Conservation (phyloP, 2,888 invertebrate genomes). For the Lithophane ornitopus region DNA sequence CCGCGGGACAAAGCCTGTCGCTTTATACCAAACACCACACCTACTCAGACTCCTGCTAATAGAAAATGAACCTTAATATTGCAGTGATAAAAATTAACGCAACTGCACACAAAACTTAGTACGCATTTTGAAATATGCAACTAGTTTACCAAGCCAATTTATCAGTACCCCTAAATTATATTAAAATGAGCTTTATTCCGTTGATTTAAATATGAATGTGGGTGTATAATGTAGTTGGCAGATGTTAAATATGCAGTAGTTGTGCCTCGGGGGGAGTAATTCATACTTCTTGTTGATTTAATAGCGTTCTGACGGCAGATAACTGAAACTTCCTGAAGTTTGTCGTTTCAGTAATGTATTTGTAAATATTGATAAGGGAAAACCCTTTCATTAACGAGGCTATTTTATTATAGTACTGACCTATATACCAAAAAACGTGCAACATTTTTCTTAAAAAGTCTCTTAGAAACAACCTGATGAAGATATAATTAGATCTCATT, state of each 20-base stretch:
- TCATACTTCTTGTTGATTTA: conserved; percentile 80
- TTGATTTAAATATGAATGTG: conserved; percentile 61
- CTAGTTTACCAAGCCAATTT: conserved; percentile 83
- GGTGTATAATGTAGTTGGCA: conserved; percentile 47
- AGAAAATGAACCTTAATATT: neutral
- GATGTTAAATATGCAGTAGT: conserved; percentile 79
- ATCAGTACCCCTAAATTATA: conserved; percentile 61
- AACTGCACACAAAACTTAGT: conserved; percentile 65
- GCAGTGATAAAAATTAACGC: conserved; percentile 47
- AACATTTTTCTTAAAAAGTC: neutral
- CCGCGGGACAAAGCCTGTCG: conserved; percentile 85
- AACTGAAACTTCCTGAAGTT: conserved; percentile 46
- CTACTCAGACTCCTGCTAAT: neutral
- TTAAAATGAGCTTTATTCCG: conserved; percentile 72
- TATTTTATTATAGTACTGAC: neutral
- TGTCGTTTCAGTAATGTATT: conserved; percentile 22
- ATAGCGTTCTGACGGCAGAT: conserved; percentile 71
- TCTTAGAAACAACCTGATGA: neutral
- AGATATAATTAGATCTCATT: neutral
- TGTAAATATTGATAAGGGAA: conserved; percentile 36
- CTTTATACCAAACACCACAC: conserved; percentile 73
- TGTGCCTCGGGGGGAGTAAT: conserved; percentile 71
- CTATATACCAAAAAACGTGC: neutral
- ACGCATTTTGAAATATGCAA: conserved; percentile 83
- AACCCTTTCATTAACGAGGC: neutral